Evolutionary conservation across 1,140 invertebrate species (phyloP).

Genomic region (Brachionus calyciflorus): DNA sequence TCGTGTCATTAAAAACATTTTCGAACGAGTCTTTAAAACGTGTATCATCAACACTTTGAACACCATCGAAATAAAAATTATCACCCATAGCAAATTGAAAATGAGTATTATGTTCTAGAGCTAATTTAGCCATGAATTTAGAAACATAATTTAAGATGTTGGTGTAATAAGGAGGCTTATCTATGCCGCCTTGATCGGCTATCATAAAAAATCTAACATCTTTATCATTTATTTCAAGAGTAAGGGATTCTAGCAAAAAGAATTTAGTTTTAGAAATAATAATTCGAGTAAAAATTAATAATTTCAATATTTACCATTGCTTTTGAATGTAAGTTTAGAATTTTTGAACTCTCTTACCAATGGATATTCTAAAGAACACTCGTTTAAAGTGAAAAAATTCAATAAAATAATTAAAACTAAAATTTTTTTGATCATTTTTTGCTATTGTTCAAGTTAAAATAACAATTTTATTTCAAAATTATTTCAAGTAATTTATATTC

Average conservation of each 20-base stretch:
- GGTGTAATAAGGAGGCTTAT: constrained; percentile 55
- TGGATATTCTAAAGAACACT: too few species aligned
- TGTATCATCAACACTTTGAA: constrained; percentile 29
- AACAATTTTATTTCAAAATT: too few species aligned
- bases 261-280: not conserved
- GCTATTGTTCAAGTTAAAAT: too few species aligned
- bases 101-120: constrained; percentile 50
- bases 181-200: constrained; percentile 60
- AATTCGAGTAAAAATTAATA: not conserved
- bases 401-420: too few species aligned
- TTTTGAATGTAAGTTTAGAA: too few species aligned
- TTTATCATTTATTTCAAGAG: not conserved
- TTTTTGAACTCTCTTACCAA: not conserved
- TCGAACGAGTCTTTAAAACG: constrained; percentile 40
- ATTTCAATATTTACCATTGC: not conserved
- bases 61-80: constrained; percentile 47
- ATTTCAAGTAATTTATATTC: too few species aligned
- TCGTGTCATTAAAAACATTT: not conserved
- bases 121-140: constrained; percentile 54
- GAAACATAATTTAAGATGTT: constrained; percentile 54
- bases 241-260: not conserved
- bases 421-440: too few species aligned
- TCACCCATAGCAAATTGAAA: constrained; percentile 55
- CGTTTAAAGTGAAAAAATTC: too few species aligned
- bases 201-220: constrained; percentile 51